Percentiles rank a stretch among this genome's conserved stretches.
phyloP scores from a whole-genome alignment of 2,113 vertebrate genomes.

The Ailurus styani region DNA sequence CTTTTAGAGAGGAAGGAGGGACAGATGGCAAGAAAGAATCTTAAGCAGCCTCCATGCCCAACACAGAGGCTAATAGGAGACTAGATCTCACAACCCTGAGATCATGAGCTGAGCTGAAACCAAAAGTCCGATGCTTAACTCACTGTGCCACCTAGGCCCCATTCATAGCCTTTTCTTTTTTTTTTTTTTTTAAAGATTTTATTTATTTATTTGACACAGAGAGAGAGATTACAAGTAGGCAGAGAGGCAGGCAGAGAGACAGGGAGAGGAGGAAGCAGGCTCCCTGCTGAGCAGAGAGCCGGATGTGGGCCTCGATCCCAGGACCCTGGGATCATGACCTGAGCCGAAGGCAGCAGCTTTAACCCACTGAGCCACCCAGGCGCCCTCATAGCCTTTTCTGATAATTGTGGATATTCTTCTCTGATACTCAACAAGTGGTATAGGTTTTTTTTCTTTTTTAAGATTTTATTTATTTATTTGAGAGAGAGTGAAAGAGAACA shows the following conservation, averaged over 20 bases:
- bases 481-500: too few relatives aligned
- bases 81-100: neutral
- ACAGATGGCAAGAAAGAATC: neutral
- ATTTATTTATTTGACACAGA: too few relatives aligned
- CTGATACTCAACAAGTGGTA: neutral
- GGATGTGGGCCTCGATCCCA: too few relatives aligned
- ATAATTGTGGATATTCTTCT: neutral
- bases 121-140: neutral
- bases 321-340: too few relatives aligned
- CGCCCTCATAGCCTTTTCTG: neutral
- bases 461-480: too few relatives aligned
- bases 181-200: too few relatives aligned
- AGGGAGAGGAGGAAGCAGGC: too few relatives aligned
- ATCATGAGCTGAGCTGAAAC: neutral
- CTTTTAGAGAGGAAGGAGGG: neutral
- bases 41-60: neutral
- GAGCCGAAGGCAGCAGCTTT: too few relatives aligned
- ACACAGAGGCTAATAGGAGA: neutral
- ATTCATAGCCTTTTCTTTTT: neutral
- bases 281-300: too few relatives aligned
- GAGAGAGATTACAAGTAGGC: too few relatives aligned
- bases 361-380: neutral
- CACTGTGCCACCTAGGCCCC: neutral
- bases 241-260: too few relatives aligned
- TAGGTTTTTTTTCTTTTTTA: neutral